phyloP scores from a whole-genome alignment of 2,888 invertebrate species.

The Geotrupes spiniger region DNA sequence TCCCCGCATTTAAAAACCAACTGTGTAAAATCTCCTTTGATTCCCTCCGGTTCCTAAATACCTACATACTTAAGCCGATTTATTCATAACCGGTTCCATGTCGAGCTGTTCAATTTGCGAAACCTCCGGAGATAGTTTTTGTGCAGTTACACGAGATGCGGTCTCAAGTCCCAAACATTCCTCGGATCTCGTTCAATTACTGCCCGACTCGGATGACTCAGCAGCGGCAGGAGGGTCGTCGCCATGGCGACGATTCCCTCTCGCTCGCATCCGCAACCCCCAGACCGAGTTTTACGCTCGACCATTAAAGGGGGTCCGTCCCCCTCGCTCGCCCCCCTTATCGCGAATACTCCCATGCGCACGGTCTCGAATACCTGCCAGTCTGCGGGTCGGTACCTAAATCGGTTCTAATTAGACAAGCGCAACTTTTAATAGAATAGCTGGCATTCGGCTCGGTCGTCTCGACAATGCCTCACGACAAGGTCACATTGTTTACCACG shows the following conservation, averaged over 20 bases:
- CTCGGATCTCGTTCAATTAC: slow-evolving; percentile 29
- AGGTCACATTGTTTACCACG: too few species aligned
- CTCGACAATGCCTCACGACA: too few species aligned
- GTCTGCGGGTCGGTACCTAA: slow-evolving; percentile 7
- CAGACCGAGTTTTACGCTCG: too few species aligned
- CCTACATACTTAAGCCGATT: not conserved
- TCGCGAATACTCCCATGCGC: not conserved
- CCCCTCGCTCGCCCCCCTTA: too few species aligned
- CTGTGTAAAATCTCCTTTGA: slow-evolving; percentile 2
- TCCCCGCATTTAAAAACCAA: too few species aligned
- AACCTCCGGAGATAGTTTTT: slow-evolving; percentile 20
- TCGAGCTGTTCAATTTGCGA: not conserved
- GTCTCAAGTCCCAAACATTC: slow-evolving; percentile 21
- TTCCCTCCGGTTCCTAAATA: not conserved
- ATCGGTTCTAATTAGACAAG: slow-evolving; percentile 15
- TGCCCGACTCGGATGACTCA: slow-evolving; percentile 28
- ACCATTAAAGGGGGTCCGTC: too few species aligned
- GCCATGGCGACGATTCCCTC: slow-evolving; percentile 28
- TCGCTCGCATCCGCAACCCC: too few species aligned
- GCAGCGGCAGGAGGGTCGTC: slow-evolving; percentile 26
- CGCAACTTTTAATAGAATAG: slow-evolving; percentile 17
- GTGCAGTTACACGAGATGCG: slow-evolving; percentile 26
- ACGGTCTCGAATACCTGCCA: slow-evolving; percentile 9
- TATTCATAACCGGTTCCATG: slow-evolving; percentile 3
- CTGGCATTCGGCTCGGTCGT: not conserved